These are phyloP conservation scores for Panulirus ornatus DNA, from an alignment of 1,140 invertebrate genomes.

Conservation along the genomic window DNA sequence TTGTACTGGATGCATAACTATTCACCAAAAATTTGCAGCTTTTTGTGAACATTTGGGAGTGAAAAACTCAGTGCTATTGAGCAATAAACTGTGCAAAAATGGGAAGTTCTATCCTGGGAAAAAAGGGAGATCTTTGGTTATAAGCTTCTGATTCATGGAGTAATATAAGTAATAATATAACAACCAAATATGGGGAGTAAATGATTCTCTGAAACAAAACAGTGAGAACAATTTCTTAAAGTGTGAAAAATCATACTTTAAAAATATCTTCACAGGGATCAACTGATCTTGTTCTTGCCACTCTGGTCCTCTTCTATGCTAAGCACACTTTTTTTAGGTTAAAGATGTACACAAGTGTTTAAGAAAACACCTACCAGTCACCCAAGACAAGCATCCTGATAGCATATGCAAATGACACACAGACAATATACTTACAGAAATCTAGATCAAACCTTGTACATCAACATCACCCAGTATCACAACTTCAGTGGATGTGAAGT, in stretches of 20 bases:
- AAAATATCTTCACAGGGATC: not conserved
- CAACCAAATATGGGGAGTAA: not conserved
- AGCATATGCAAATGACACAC: not conserved
- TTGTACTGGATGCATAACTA: not conserved
- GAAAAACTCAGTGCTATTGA: conserved; percentile 29
- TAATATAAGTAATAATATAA: not conserved
- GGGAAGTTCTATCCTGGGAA: not conserved
- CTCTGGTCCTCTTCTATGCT: not conserved
- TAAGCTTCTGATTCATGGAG: not conserved
- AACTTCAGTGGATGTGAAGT: conserved; percentile 60
- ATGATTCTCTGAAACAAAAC: not conserved
- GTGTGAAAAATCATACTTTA: not conserved
- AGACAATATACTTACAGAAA: not conserved
- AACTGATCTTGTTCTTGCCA: conserved; percentile 2
- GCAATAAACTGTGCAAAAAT: conserved; percentile 19
- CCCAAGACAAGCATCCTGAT: conserved; percentile 3
- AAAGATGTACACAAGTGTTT: not conserved
- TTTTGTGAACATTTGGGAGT: not conserved
- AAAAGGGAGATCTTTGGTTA: not conserved
- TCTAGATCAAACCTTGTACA: not conserved
- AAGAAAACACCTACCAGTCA: not conserved
- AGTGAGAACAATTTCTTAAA: not conserved
- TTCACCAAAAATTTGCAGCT: not conserved
- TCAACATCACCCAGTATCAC: conserved; percentile 4
- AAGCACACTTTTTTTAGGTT: not conserved